These are phyloP conservation scores for Carposina sasakii DNA, from an alignment of 1,140 invertebrate species.

Conservation along the genomic window DNA sequence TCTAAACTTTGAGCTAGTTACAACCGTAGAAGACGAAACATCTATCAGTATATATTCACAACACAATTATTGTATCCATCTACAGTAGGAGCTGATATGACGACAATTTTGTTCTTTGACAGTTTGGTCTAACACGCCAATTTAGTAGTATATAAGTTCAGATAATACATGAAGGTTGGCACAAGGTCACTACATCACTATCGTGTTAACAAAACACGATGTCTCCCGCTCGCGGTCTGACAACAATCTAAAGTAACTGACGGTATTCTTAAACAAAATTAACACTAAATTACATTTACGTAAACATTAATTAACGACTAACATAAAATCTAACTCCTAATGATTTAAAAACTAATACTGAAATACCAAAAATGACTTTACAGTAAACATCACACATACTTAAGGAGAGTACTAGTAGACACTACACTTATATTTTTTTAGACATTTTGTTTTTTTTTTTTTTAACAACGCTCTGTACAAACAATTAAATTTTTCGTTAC, in stretches of 20 bases:
- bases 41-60: slow-evolving; percentile 46
- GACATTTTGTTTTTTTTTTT: slow-evolving; percentile 31
- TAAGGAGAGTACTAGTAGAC: slow-evolving; percentile 23
- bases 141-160: slow-evolving; percentile 5
- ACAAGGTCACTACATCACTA: slow-evolving; percentile 22
- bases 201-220: slow-evolving; percentile 14
- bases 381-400: slow-evolving; percentile 37
- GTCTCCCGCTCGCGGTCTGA: slow-evolving; percentile 7
- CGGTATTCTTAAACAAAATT: slow-evolving; percentile 52
- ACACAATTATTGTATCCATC: slow-evolving; percentile 41
- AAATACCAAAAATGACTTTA: slow-evolving; percentile 49
- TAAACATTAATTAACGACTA: slow-evolving; percentile 65
- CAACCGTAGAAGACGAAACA: slow-evolving; percentile 33
- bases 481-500: slow-evolving; percentile 36
- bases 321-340: slow-evolving; percentile 61
- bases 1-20: slow-evolving; percentile 44
- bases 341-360: slow-evolving; percentile 63
- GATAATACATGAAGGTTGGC: slow-evolving; percentile 25
- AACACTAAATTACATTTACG: slow-evolving; percentile 45
- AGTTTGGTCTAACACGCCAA: slow-evolving; percentile 15
- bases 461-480: slow-evolving; percentile 52
- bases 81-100: slow-evolving; percentile 31
- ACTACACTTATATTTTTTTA: slow-evolving; percentile 39
- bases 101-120: slow-evolving; percentile 35
- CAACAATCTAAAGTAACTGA: slow-evolving; percentile 38